Evolutionary conservation across 2,113 vertebrate genomes (phyloP).

Genomic region (Himantopus leucocephalus): DNA sequence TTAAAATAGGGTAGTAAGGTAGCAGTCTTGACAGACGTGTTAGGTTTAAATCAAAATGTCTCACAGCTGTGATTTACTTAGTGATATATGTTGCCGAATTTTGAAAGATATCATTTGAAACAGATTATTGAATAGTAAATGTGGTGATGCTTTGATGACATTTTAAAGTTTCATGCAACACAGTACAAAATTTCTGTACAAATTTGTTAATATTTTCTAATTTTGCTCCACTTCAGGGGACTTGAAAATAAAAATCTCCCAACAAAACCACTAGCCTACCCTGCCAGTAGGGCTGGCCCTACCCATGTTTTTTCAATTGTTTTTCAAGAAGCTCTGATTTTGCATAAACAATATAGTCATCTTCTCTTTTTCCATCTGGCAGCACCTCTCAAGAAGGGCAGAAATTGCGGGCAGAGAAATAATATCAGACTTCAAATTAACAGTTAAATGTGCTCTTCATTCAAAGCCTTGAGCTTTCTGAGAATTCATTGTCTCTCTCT

Average conservation of each 20-base stretch:
- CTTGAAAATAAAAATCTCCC: not conserved
- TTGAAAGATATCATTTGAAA: not conserved
- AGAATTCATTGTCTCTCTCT: not conserved
- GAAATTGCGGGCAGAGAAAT: not conserved
- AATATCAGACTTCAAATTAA: not conserved
- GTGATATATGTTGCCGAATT: not conserved
- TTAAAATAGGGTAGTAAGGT: not conserved
- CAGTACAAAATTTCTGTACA: not conserved
- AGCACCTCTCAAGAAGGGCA: not conserved
- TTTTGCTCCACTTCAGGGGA: not conserved
- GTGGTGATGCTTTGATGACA: not conserved
- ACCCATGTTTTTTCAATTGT: not conserved
- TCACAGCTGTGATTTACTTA: not conserved
- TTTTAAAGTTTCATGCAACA: not conserved
- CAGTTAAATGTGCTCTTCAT: slow-evolving; percentile 9
- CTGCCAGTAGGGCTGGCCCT: not conserved
- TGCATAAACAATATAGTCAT: not conserved
- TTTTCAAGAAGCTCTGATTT: not conserved
- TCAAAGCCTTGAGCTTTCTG: not conserved
- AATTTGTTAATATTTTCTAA: not conserved
- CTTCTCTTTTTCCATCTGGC: not conserved
- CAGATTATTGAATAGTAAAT: not conserved
- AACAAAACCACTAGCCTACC: not conserved
- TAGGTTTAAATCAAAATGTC: slow-evolving; percentile 13
- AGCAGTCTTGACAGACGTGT: not conserved